phyloP scores from a whole-genome alignment of 2,797 vertebrate genomes.

The Pempheris klunzingeri region DNA sequence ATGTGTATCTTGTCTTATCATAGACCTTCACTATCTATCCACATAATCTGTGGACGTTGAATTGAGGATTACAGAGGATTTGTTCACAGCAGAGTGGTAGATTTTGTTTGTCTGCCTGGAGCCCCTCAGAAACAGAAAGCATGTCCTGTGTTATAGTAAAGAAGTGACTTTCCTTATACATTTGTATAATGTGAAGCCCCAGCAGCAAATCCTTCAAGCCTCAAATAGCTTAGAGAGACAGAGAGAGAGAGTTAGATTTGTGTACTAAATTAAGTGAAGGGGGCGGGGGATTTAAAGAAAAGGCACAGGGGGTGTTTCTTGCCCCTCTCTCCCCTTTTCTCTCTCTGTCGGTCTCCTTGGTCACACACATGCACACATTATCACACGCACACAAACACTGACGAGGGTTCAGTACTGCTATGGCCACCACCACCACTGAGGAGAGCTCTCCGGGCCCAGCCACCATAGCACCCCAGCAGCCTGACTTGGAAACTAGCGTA shows the following conservation, averaged over 20 bases:
- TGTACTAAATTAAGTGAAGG: conserved; percentile 66
- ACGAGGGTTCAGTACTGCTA: conserved; percentile 82
- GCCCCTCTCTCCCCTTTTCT: conserved; percentile 68
- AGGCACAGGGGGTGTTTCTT: conserved; percentile 68
- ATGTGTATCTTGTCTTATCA: conserved; percentile 46
- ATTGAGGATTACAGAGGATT: conserved; percentile 64
- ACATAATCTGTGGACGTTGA: conserved; percentile 54
- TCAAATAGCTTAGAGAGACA: conserved; percentile 28
- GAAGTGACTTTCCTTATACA: conserved; percentile 23
- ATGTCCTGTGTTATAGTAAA: not conserved
- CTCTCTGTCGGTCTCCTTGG: conserved; percentile 80
- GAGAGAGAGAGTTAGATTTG: conserved; percentile 59
- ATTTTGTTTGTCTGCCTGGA: conserved; percentile 49
- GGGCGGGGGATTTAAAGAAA: conserved; percentile 73
- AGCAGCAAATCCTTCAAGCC: conserved; percentile 30
- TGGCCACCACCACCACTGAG: conserved; percentile 74
- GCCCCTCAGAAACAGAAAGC: conserved; percentile 27
- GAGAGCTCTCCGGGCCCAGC: conserved; percentile 62
- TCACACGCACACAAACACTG: conserved; percentile 65
- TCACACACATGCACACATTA: conserved; percentile 78
- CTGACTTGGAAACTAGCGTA: conserved; percentile 67
- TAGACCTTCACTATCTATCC: conserved; percentile 34
- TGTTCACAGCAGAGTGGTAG: conserved; percentile 45
- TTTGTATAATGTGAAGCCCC: conserved; percentile 21
- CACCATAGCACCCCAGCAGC: conserved; percentile 65